Base-by-base conservation (phyloP, 2,113 vertebrate species). In the Proterorhinus semilunaris region DNA sequence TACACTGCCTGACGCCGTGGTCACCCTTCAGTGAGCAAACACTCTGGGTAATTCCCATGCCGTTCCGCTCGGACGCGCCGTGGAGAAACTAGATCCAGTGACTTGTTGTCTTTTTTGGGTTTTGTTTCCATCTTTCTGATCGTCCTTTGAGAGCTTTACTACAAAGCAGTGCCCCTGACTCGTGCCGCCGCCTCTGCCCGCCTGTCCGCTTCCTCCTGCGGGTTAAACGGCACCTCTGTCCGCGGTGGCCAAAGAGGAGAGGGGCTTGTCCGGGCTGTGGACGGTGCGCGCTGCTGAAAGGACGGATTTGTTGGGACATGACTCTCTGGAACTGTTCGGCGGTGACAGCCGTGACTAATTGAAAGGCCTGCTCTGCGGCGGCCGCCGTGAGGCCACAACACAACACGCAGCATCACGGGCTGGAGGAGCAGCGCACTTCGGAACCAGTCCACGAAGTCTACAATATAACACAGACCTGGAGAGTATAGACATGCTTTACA, bases 61-160 rank as follows among this genome's bases (percentile, higher is more conserved):
- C 86, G 89, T 91, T 93, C 89, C 92, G 90, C 89, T 92, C 92
- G 83, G 93, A 92, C 93, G 93, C 90, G 86, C 79, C 86, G 92
- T 85, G 86, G 75, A 83, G 95, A 94, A 95, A 97, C 92, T 90
- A 86, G 94, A 98, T 87, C 91, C 86, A 68, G 21, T 66, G 86
- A 87, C 77, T 93, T 55, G 49, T 15, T 50, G 15, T 50, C 10
- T 50, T 50, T 36, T 36, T 36, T 36, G 1, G 21, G 21, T 36
- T 36, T 36, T 36, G 4, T 36, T 5, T 5, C 27, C 27, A 3
- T 36, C 27, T 93, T 92, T 93, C 91, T 90, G 92, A 92, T 83
- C 87, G 85, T 82, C 90, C 87, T 81, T 53, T 86, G 89, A 92
- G 91, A 88, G 88, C 77, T 64, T 47, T 36, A 36, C 82, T 72